Evolutionary conservation across 2,888 invertebrate genomes (phyloP).

Genomic region (Cryptus viduatorius): DNA sequence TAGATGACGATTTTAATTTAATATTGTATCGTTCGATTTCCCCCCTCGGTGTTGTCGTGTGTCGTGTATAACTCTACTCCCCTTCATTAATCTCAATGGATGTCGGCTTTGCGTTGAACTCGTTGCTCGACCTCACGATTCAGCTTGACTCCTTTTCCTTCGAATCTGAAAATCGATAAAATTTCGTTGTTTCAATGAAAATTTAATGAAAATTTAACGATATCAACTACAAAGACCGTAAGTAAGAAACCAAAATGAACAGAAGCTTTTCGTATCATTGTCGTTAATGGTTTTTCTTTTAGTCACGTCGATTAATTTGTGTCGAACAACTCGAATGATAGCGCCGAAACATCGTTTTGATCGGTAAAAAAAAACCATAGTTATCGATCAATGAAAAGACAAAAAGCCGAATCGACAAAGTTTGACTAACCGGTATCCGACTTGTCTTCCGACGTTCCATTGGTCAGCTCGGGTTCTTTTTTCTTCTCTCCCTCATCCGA

Average conservation of each 20-base stretch:
- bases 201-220: no score
- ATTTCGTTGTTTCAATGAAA: background rate
- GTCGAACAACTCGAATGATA: no score
- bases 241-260: no score
- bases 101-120: slow-evolving; percentile 70
- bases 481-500: slow-evolving; percentile 86
- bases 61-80: slow-evolving; percentile 67
- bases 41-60: slow-evolving; percentile 53
- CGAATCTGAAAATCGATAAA: slow-evolving; percentile 87
- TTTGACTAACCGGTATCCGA: slow-evolving; percentile 85
- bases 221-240: no score
- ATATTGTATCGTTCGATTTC: slow-evolving; percentile 53
- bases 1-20: slow-evolving; percentile 13
- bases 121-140: slow-evolving; percentile 82
- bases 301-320: no score
- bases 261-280: no score
- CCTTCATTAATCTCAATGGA: slow-evolving; percentile 72
- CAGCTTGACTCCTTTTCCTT: slow-evolving; percentile 90
- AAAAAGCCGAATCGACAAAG: no score
- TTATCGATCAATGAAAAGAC: background rate
- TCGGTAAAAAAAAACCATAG: no score
- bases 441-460: slow-evolving; percentile 86
- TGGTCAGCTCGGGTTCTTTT: slow-evolving; percentile 85
- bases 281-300: no score
- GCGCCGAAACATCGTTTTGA: no score